Conservation (phyloP, 2,113 vertebrate species). For the Sisor rabdophorus region DNA sequence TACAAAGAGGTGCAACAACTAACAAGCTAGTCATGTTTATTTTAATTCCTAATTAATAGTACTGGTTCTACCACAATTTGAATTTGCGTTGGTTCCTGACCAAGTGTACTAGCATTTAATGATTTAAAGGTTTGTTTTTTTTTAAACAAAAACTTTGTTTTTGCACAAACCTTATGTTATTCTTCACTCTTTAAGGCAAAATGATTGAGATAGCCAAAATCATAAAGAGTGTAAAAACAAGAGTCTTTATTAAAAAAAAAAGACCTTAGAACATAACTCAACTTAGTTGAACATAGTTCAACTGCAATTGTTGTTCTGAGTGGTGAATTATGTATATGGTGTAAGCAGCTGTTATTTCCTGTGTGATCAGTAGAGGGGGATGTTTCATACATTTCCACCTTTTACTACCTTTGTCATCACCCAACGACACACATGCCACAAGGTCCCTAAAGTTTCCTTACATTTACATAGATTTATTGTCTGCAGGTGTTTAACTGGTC, state of each 20-base stretch:
- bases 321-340: not conserved
- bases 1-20: too few relatives aligned
- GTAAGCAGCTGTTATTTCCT: not conserved
- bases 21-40: too few relatives aligned
- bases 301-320: not conserved
- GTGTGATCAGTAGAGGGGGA: conserved; percentile 63
- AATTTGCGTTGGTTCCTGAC: conserved; percentile 1
- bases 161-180: too few relatives aligned
- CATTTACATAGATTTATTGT: conserved; percentile 3
- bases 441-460: not conserved
- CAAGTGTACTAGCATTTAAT: not conserved
- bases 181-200: too few relatives aligned
- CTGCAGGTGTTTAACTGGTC: conserved; percentile 1
- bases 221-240: not conserved
- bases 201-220: too few relatives aligned
- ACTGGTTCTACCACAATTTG: not conserved
- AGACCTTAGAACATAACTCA: not conserved
- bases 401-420: not conserved
- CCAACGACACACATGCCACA: not conserved
- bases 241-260: not conserved
- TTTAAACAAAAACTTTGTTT: too few relatives aligned
- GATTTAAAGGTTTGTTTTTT: not conserved
- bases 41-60: too few relatives aligned
- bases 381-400: conserved; percentile 37
- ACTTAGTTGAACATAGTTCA: not conserved